Evolutionary conservation across 2,888 invertebrate species (phyloP).

Genomic region (Chelonus formosanus): DNA sequence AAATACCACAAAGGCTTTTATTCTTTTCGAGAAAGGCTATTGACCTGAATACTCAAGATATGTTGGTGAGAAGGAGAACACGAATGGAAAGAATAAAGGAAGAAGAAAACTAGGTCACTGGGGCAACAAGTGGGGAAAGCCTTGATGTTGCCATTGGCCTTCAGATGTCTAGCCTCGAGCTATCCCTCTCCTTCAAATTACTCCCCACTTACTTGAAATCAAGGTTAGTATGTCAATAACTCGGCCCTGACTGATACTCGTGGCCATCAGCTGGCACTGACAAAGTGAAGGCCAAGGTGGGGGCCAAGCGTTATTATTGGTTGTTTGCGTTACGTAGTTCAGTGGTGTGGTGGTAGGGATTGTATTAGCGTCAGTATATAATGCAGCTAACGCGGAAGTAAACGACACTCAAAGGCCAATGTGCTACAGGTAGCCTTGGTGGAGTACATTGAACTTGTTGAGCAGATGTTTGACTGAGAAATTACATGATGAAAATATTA

Average conservation of each 20-base stretch:
- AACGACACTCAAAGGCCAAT: too few relatives aligned
- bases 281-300: slow-evolving; percentile 33
- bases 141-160: slow-evolving; percentile 44
- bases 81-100: slow-evolving; percentile 36
- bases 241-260: slow-evolving; percentile 43
- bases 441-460: too few relatives aligned
- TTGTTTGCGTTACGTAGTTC: slow-evolving; percentile 44
- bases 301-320: slow-evolving; percentile 52
- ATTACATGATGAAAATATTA: too few relatives aligned
- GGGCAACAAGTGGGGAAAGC: slow-evolving; percentile 41
- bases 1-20: neutral
- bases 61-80: slow-evolving; percentile 34
- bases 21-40: slow-evolving; percentile 44
- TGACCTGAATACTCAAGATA: slow-evolving; percentile 51
- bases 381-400: slow-evolving; percentile 24
- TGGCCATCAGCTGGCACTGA: slow-evolving; percentile 24
- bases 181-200: slow-evolving; percentile 18
- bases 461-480: too few relatives aligned
- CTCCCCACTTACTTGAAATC: slow-evolving; percentile 40
- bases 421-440: too few relatives aligned
- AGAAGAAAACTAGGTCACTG: slow-evolving; percentile 49
- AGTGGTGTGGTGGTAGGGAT: slow-evolving; percentile 24
- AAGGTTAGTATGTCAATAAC: slow-evolving; percentile 61
- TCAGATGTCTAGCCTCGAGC: slow-evolving; percentile 31
- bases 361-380: slow-evolving; percentile 27